Evolutionary conservation across 2,113 vertebrate species (phyloP).

Genomic region (Amblyornis subalaris): DNA sequence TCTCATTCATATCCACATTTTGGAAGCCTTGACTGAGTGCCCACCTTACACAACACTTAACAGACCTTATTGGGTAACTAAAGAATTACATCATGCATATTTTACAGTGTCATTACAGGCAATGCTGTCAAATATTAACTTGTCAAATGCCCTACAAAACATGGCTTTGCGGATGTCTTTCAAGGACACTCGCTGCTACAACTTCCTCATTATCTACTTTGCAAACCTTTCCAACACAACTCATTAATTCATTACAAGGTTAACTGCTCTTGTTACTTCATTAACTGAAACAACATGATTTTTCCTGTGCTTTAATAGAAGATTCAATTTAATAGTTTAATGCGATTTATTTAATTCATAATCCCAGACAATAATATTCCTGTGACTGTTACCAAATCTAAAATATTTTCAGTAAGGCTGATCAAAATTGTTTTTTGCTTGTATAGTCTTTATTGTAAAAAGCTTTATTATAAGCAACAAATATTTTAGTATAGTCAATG

Average conservation of each 20-base stretch:
- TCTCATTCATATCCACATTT: background rate
- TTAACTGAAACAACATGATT: slow-evolving; percentile 23
- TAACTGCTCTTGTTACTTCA: slow-evolving; percentile 38
- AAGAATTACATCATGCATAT: background rate
- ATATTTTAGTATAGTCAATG: background rate
- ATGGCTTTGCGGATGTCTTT: background rate
- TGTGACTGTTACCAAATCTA: background rate
- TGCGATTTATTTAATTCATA: background rate
- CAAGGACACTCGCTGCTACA: background rate
- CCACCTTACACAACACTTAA: background rate
- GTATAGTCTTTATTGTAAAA: background rate
- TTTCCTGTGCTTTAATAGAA: slow-evolving; percentile 14
- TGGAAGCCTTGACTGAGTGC: background rate
- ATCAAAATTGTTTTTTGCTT: background rate
- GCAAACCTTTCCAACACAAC: slow-evolving; percentile 12
- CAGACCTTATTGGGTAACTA: background rate
- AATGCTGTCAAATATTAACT: slow-evolving; percentile 22
- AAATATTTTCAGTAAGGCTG: background rate
- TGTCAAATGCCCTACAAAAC: background rate
- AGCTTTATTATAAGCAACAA: background rate
- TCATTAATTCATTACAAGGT: slow-evolving; percentile 36
- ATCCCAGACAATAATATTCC: background rate
- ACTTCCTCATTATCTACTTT: slow-evolving; percentile 25
- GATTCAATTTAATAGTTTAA: slow-evolving; percentile 13
- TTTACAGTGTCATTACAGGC: background rate